A percentile compares a stretch with the other conserved stretches of the same genome.
Evolutionary conservation across 2,888 invertebrate species (phyloP).

Genomic region (Erynnis tages): DNA sequence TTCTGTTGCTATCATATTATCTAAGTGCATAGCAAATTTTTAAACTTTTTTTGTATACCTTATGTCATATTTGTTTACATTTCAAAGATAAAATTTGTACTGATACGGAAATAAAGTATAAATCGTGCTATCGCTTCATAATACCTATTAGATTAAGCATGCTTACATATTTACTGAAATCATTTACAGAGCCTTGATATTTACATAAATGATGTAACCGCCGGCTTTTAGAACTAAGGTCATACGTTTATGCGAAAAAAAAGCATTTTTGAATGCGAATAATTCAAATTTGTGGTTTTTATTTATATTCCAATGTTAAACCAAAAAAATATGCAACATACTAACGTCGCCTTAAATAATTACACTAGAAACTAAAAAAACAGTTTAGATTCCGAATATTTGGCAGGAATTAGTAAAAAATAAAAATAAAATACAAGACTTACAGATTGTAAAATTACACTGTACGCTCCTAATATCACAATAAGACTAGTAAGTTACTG

Average conservation of each 20-base stretch:
- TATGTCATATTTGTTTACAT: not conserved
- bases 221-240: constrained; percentile 8
- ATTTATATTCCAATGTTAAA: not conserved
- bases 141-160: not conserved
- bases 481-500: constrained; percentile 2
- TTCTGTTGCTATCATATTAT: too few species aligned
- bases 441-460: constrained; percentile 5
- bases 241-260: not conserved
- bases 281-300: too few species aligned
- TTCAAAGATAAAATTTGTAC: not conserved
- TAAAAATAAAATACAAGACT: not conserved
- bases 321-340: not conserved
- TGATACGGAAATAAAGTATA: not conserved
- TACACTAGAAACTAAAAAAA: not conserved
- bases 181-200: not conserved
- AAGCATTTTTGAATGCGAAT: too few species aligned
- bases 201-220: constrained; percentile 19
- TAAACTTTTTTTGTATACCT: not conserved
- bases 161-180: constrained; percentile 6
- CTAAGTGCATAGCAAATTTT: too few species aligned
- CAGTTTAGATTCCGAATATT: not conserved
- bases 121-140: not conserved
- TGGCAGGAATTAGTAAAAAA: not conserved
- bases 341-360: not conserved
- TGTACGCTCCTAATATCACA: constrained; percentile 7